These are phyloP conservation scores for Chrysoperla carnea DNA, from an alignment of 1,140 invertebrate genomes.

Conservation along the genomic window DNA sequence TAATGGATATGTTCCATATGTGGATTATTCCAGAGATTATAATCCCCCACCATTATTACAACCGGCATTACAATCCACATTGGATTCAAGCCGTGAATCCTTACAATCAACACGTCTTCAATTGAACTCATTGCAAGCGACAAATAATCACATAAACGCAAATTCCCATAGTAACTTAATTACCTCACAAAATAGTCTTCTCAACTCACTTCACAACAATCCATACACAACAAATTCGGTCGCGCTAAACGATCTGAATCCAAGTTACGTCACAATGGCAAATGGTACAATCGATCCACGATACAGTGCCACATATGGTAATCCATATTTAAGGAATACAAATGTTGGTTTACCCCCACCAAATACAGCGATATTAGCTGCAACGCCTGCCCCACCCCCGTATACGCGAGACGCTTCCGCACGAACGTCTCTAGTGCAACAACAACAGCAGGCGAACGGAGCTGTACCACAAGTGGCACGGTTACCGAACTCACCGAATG, in stretches of 20 bases:
- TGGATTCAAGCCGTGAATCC: slow-evolving; percentile 29
- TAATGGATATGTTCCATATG: slow-evolving; percentile 79
- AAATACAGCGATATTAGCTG: slow-evolving; percentile 54
- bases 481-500: slow-evolving; percentile 26
- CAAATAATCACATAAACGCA: slow-evolving; percentile 9
- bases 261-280: slow-evolving; percentile 25
- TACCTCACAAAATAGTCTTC: slow-evolving; percentile 14
- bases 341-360: slow-evolving; percentile 23
- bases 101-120: slow-evolving; percentile 22
- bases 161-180: slow-evolving; percentile 8
- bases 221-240: slow-evolving; percentile 12
- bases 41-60: slow-evolving; percentile 47
- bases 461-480: slow-evolving; percentile 27
- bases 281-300: slow-evolving; percentile 51
- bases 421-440: slow-evolving; percentile 15
- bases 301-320: slow-evolving; percentile 76
- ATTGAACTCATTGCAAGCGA: slow-evolving; percentile 23
- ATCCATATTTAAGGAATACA: slow-evolving; percentile 59
- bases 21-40: slow-evolving; percentile 69
- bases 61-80: slow-evolving; percentile 19
- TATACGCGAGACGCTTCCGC: slow-evolving; percentile 27
- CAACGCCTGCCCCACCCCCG: slow-evolving; percentile 59
- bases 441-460: slow-evolving; percentile 24
- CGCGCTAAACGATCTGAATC: slow-evolving; percentile 17
- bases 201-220: slow-evolving; percentile 17